Base-by-base conservation (phyloP, 2,113 vertebrate species). In the Mormyrus lacerda region DNA sequence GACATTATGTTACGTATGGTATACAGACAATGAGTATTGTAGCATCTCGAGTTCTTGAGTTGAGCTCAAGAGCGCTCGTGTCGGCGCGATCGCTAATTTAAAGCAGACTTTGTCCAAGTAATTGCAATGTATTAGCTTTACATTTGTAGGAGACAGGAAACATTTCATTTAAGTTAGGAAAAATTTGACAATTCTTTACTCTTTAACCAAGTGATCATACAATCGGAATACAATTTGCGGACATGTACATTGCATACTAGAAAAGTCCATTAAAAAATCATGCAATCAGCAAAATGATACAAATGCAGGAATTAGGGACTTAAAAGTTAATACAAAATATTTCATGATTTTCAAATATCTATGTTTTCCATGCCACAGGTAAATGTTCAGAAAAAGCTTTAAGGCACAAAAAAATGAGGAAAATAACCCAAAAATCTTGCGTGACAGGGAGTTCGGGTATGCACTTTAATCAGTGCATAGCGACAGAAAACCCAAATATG, bases 101-200 rank as follows among this genome's bases (percentile, higher is more conserved):
- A 44, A 21, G 1, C 58, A 61, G 3, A 24, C 42, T 61, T 61
- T n/a, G 21, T 61, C 58, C 58, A 79, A 84, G 44, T 44, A 84
- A 84, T 4, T 47, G 9, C 82, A 84, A 11, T 47, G 47, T 8
- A 24, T 15, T 19, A 7, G 45, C 45, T n/a, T 85, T 85, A 48
- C 47, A 85, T 48, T 85, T 9, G 44, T 3, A 24, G 24, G 79
- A 85, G 39, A 88, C 47, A 88, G 53, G 24, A 83, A 50, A 89
- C 82, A 45, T 83, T 13, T 73, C 27, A 27, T 21, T 17, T 87
- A 91, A 50, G 86, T 89, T 88, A 31, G 27, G 10, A 91, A 91
- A 88, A 88, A 31, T 82, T 91, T 82, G 88, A 86, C 24, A 44
- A 88, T 31, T 88, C 85, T 93, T 94, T 93, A 92, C 91, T 93